These are phyloP conservation scores for Neoascia interrupta DNA, from an alignment of 2,888 invertebrate genomes.

Conservation along the genomic window DNA sequence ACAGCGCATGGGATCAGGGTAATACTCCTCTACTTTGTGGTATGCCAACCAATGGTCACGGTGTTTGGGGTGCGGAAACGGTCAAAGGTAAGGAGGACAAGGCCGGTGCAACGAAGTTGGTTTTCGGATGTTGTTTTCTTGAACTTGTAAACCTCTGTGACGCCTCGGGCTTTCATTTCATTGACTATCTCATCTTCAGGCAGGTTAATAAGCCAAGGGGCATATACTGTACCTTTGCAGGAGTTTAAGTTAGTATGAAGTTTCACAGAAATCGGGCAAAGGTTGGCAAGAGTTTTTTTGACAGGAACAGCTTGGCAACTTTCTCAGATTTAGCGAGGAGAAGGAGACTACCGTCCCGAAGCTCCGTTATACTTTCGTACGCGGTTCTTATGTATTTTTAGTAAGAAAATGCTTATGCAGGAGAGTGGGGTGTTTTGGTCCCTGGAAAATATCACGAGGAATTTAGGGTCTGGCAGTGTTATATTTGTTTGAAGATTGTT, in stretches of 20 bases:
- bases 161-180: slow-evolving; percentile 14
- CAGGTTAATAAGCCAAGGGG: slow-evolving; percentile 14
- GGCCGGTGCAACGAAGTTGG: background rate
- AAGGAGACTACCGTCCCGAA: too few species aligned
- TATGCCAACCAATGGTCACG: background rate
- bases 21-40: slow-evolving; percentile 40
- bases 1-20: slow-evolving; percentile 64
- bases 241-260: background rate
- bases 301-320: too few species aligned
- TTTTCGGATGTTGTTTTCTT: background rate
- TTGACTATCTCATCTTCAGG: slow-evolving; percentile 14
- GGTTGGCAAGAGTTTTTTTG: background rate
- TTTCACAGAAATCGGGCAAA: background rate
- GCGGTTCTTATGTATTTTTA: too few species aligned
- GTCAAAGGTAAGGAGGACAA: slow-evolving; percentile 6
- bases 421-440: too few species aligned
- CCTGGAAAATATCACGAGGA: too few species aligned
- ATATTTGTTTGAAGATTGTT: too few species aligned
- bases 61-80: background rate
- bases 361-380: too few species aligned
- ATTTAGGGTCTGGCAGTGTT: too few species aligned
- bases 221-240: slow-evolving; percentile 16
- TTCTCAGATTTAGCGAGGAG: too few species aligned
- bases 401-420: too few species aligned
- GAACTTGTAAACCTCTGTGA: slow-evolving; percentile 24